These are phyloP conservation scores for Nephrotoma flavescens DNA, from an alignment of 2,888 invertebrate genomes.

Conservation along the genomic window DNA sequence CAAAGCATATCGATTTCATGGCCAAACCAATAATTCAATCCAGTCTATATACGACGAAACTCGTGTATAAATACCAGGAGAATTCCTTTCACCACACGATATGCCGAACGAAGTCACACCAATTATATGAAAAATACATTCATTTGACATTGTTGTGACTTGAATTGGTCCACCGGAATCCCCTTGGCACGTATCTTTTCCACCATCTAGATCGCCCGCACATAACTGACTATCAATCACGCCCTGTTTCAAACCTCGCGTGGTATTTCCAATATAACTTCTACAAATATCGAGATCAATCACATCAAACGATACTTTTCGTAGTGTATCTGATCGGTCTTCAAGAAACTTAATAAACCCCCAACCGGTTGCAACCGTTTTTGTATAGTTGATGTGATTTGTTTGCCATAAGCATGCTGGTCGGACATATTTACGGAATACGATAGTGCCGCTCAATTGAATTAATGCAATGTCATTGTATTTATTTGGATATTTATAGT, in stretches of 20 bases:
- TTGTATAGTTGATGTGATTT: slow-evolving; percentile 16
- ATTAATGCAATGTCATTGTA: slow-evolving; percentile 8
- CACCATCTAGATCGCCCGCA: slow-evolving; percentile 20
- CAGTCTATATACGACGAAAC: slow-evolving; percentile 17
- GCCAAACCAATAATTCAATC: slow-evolving; percentile 17
- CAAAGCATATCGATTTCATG: neutral
- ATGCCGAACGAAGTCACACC: slow-evolving; percentile 19
- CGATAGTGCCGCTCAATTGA: neutral
- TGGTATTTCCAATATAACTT: neutral
- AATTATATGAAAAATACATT: slow-evolving; percentile 9
- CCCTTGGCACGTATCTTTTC: slow-evolving; percentile 29
- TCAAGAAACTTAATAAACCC: slow-evolving; percentile 23
- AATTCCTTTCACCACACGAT: slow-evolving; percentile 14
- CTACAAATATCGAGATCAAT: neutral
- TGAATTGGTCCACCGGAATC: slow-evolving; percentile 30
- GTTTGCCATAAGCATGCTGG: neutral
- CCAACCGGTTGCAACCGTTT: slow-evolving; percentile 45
- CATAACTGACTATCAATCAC: slow-evolving; percentile 25
- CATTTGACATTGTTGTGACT: slow-evolving; percentile 10
- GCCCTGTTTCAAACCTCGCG: slow-evolving; percentile 13
- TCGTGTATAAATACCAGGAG: slow-evolving; percentile 18
- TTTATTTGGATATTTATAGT: neutral
- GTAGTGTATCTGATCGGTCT: neutral
- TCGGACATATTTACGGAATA: neutral
- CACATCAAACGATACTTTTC: neutral